A percentile compares a stretch with the other conserved stretches of the same genome.
Conservation (phyloP, 2,113 vertebrate genomes). For the Peromyscus polionotus region DNA sequence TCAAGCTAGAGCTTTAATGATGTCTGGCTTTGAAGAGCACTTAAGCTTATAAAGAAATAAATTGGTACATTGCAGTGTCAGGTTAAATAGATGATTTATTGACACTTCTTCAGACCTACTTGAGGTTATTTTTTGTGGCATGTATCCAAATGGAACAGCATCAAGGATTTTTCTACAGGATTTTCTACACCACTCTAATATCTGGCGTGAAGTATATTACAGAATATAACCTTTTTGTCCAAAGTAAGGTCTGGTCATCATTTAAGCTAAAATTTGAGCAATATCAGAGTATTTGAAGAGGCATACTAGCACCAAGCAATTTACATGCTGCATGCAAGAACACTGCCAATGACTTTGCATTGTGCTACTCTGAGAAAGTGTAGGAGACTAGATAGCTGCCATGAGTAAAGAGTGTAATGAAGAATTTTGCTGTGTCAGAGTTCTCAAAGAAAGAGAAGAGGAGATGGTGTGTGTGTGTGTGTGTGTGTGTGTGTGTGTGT, state of each 20-base stretch:
- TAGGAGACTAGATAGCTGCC: not conserved
- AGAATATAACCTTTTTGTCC: conserved; percentile 64
- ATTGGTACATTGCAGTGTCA: conserved; percentile 72
- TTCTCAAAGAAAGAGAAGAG: not conserved
- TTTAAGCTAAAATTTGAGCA: conserved; percentile 68
- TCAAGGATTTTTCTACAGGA: conserved; percentile 73
- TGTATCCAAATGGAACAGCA: conserved; percentile 76
- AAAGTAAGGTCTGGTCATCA: conserved; percentile 53
- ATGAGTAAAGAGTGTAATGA: not conserved
- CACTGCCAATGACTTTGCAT: not conserved
- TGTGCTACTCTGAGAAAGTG: not conserved
- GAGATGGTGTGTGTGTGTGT: not conserved
- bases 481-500: not conserved
- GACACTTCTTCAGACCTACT: conserved; percentile 75
- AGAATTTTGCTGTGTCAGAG: not conserved
- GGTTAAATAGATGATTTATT: conserved; percentile 82
- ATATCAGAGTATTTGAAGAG: conserved; percentile 29
- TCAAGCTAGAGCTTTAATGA: conserved; percentile 66
- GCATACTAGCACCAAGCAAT: not conserved
- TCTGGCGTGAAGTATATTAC: conserved; percentile 68
- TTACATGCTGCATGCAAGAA: not conserved
- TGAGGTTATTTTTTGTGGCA: conserved; percentile 77
- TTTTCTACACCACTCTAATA: conserved; percentile 72
- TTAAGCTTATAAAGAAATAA: conserved; percentile 79
- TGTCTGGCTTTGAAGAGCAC: conserved; percentile 78